Conservation (phyloP, 2,113 vertebrate genomes). For the Oncorhynchus nerka region DNA sequence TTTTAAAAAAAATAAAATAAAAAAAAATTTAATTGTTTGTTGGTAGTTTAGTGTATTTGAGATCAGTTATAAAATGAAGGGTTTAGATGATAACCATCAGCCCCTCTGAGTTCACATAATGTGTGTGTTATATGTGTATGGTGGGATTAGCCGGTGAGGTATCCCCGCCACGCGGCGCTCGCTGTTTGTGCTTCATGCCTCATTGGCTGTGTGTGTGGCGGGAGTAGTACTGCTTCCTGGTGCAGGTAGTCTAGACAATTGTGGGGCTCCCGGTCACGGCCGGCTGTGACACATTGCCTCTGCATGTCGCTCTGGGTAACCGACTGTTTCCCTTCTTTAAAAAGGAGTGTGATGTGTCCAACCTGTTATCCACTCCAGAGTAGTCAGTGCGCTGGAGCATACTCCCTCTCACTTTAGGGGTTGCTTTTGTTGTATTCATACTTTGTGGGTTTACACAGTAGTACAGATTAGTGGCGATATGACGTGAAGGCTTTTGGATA, state of each 20-base stretch:
- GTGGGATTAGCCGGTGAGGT: conserved; percentile 27
- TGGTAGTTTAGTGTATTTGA: neutral
- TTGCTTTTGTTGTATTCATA: neutral
- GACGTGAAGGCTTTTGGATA: neutral
- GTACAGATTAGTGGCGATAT: neutral
- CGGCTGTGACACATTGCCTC: too few species aligned
- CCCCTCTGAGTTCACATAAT: conserved; percentile 44
- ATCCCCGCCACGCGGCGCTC: neutral
- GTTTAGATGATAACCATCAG: too few species aligned
- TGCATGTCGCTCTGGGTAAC: neutral
- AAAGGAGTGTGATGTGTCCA: conserved; percentile 39
- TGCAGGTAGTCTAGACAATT: too few species aligned
- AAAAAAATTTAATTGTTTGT: too few species aligned
- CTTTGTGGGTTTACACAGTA: neutral
- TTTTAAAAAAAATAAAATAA: too few species aligned
- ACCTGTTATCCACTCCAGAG: conserved; percentile 33
- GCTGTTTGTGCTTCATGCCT: conserved; percentile 33
- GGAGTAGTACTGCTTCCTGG: neutral
- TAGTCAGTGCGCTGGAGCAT: neutral
- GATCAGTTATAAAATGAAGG: neutral
- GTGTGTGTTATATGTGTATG: conserved; percentile 41
- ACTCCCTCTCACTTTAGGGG: neutral
- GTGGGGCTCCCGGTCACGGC: too few species aligned
- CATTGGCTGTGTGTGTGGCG: conserved; percentile 18
- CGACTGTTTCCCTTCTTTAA: conserved; percentile 46